phyloP scores from a whole-genome alignment of 2,113 vertebrate genomes.

The Tautogolabrus adspersus region DNA sequence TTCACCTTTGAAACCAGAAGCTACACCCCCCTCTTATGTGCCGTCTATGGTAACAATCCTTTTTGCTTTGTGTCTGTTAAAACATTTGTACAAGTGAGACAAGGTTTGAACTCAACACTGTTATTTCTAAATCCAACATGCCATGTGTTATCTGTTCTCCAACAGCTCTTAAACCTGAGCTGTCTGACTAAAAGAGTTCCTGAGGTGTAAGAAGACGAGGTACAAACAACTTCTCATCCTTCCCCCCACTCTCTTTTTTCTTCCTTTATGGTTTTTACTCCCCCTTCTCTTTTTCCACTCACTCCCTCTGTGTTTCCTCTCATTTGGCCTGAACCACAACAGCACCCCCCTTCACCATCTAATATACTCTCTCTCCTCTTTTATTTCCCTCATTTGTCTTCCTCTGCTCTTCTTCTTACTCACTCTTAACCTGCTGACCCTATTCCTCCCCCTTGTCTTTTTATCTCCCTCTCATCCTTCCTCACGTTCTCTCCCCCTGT shows the following conservation, averaged over 20 bases:
- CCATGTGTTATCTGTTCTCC: conserved; percentile 15
- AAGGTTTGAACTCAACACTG: background rate
- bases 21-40: background rate
- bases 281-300: conserved; percentile 43
- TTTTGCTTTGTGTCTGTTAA: background rate
- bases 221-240: conserved; percentile 29
- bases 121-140: background rate
- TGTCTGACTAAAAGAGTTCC: conserved; percentile 15
- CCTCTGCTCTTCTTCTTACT: background rate
- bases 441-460: conserved; percentile 14
- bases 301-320: conserved; percentile 25
- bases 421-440: conserved; percentile 42
- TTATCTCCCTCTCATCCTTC: conserved; percentile 15
- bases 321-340: conserved; percentile 33
- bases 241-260: background rate
- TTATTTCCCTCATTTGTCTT: conserved; percentile 19
- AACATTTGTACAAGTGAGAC: background rate
- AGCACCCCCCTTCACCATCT: conserved; percentile 6
- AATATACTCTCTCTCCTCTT: background rate
- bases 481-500: conserved; percentile 7
- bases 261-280: conserved; percentile 11
- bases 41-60: background rate
- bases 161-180: conserved; percentile 23
- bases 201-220: conserved; percentile 35
- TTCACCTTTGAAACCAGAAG: background rate